These are phyloP conservation scores for Paralvinella palmiformis DNA, from an alignment of 1,140 invertebrate species.

Conservation along the genomic window DNA sequence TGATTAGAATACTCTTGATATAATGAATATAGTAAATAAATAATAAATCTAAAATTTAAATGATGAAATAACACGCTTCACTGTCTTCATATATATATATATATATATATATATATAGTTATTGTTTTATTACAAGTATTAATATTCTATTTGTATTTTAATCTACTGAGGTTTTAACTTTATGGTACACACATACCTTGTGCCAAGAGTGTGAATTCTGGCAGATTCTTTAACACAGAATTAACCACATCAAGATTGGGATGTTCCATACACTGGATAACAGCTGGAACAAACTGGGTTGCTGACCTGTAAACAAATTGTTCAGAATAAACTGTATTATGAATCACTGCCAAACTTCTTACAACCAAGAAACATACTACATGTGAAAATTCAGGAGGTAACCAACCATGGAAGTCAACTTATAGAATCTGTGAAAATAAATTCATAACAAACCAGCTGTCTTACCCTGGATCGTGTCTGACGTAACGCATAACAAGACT, in stretches of 20 bases:
- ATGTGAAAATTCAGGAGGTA: neutral
- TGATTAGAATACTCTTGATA: neutral
- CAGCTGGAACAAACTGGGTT: constrained; percentile 62
- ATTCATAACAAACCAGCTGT: neutral
- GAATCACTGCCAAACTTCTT: neutral
- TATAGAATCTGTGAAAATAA: constrained; percentile 1
- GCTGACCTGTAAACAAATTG: constrained; percentile 33
- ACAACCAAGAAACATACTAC: neutral
- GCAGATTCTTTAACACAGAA: constrained; percentile 72
- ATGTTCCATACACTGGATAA: constrained; percentile 73
- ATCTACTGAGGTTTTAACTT: too few relatives aligned
- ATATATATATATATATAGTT: neutral
- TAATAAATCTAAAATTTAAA: neutral
- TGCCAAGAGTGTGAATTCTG: constrained; percentile 69
- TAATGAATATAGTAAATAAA: neutral
- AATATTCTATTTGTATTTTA: too few relatives aligned
- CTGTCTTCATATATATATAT: neutral
- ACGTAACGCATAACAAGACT: constrained; percentile 60
- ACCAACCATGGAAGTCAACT: neutral
- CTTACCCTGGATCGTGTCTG: constrained; percentile 59
- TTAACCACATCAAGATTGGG: constrained; percentile 70
- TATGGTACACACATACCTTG: constrained; percentile 13
- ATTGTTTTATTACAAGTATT: too few relatives aligned
- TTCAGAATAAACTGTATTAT: neutral
- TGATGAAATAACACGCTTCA: neutral